Percentiles rank a stretch among this genome's conserved stretches.
Conservation (phyloP, 2,888 invertebrate species). For the Cryptus viduatorius region DNA sequence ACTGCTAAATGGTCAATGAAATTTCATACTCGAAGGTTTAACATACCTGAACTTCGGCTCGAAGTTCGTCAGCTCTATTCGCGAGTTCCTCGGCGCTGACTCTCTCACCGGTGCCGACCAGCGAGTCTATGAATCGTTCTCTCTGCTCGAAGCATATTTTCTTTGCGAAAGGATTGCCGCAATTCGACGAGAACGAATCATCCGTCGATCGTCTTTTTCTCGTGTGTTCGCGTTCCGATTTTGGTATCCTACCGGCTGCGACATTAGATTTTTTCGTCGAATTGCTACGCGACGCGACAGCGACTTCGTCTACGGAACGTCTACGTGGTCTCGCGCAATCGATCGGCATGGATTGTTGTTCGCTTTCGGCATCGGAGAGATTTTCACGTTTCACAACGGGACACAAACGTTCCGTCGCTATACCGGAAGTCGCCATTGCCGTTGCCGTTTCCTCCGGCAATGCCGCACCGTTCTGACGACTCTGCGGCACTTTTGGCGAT, state of each 20-base stretch:
- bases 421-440: slow-evolving; percentile 70
- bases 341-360: slow-evolving; percentile 67
- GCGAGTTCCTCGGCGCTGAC: slow-evolving; percentile 81
- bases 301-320: slow-evolving; percentile 49
- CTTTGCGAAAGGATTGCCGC: slow-evolving; percentile 74
- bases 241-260: slow-evolving; percentile 65
- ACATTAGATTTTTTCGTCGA: slow-evolving; percentile 71
- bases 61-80: slow-evolving; percentile 79
- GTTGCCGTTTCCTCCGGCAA: slow-evolving; percentile 81
- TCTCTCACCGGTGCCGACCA: slow-evolving; percentile 80
- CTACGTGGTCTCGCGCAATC: slow-evolving; percentile 51
- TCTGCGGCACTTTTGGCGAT: slow-evolving; percentile 81
- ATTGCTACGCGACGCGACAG: slow-evolving; percentile 69
- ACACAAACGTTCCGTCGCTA: slow-evolving; percentile 50
- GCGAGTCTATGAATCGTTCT: slow-evolving; percentile 80
- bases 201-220: slow-evolving; percentile 75
- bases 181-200: slow-evolving; percentile 72
- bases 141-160: slow-evolving; percentile 80
- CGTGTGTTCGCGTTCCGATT: slow-evolving; percentile 60
- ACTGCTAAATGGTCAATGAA: not conserved
- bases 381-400: slow-evolving; percentile 70
- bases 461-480: slow-evolving; percentile 82
- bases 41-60: slow-evolving; percentile 81
- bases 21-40: not conserved
- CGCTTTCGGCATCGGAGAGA: slow-evolving; percentile 71